Evolutionary conservation across 2,888 invertebrate genomes (phyloP).

Genomic region (Boloria selene): DNA sequence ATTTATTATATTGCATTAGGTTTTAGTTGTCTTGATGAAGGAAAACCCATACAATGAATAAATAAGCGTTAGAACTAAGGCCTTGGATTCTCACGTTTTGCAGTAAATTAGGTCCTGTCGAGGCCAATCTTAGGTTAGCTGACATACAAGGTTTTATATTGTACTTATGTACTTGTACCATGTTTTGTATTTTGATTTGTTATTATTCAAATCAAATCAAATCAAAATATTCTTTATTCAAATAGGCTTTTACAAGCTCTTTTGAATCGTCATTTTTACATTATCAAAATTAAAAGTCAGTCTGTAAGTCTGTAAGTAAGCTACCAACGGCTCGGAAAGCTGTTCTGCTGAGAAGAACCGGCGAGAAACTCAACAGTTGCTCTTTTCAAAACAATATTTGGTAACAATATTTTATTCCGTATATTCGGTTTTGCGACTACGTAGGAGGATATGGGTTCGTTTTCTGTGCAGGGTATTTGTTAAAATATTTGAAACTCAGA

Average conservation of each 20-base stretch:
- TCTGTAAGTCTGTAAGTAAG: too few relatives aligned
- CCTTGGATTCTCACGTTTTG: constrained; percentile 19
- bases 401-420: too few relatives aligned
- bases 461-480: background rate
- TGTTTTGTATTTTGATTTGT: background rate
- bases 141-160: constrained; percentile 5
- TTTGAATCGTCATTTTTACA: too few relatives aligned
- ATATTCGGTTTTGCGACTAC: background rate
- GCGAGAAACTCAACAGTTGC: too few relatives aligned
- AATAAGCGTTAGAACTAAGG: background rate
- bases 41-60: constrained; percentile 11
- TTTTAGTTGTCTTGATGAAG: constrained; percentile 10
- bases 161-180: background rate
- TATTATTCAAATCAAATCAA: too few relatives aligned
- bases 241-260: too few relatives aligned
- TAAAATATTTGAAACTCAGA: too few relatives aligned
- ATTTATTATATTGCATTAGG: constrained; percentile 7
- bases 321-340: too few relatives aligned
- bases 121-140: constrained; percentile 19
- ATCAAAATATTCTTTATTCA: too few relatives aligned
- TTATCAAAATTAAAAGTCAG: too few relatives aligned
- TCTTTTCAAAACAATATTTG: too few relatives aligned
- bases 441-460: background rate
- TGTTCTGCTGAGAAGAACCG: too few relatives aligned
- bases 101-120: constrained; percentile 16